Evolutionary conservation across 2,888 invertebrate genomes (phyloP), one percentile per base, ranked within the genome.

Genomic region (Sabatieria punctata): DNA sequence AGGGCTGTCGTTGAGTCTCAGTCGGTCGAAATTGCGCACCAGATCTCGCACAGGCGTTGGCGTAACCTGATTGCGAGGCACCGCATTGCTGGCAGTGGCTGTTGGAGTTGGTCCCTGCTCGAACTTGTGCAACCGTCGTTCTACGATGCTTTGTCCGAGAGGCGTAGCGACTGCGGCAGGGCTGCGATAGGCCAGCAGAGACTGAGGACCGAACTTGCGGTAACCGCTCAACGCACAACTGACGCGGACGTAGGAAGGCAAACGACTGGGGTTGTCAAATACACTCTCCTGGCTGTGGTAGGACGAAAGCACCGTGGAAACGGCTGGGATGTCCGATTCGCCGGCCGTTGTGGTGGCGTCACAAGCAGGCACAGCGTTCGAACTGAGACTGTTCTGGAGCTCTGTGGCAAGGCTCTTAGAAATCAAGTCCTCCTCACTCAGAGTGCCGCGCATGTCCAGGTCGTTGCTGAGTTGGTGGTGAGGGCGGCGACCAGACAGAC

Each of bases 271-370:
- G 22, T 19, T 11, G 21, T 41, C 41, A n/a, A 41, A 41, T n/a
- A 41, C 41, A 23, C 41, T 41, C 22, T 41, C 41, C 41, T 41
- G 41, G 24, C 41, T 41, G 24, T 41, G 23, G 24, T 41, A 41
- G 24, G 22, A 13, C 11, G 4, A 11, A 6, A 23, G 11, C 8
- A 23, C 24, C 24, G 22, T 11, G 11, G 15, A 11, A 8, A 11
- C 21, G 8, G 22, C 8, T 4, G 22, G 4, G 8, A 41, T 21
- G 4, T 11, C 41, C 22, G 22, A 8, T 4, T 21, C 15, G 41
- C 15, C 41, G 22, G 22, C 41, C 11, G 41, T 21, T 15, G 41
- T 23, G 11, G 41, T 41, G 22, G 41, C 11, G 6, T 11, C 24
- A 4, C 4, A 6, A 11, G 22, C 22, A 22, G 11, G 11, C 13